phyloP scores from a whole-genome alignment of 2,797 vertebrate species.

The Tauraco hartlaubi region DNA sequence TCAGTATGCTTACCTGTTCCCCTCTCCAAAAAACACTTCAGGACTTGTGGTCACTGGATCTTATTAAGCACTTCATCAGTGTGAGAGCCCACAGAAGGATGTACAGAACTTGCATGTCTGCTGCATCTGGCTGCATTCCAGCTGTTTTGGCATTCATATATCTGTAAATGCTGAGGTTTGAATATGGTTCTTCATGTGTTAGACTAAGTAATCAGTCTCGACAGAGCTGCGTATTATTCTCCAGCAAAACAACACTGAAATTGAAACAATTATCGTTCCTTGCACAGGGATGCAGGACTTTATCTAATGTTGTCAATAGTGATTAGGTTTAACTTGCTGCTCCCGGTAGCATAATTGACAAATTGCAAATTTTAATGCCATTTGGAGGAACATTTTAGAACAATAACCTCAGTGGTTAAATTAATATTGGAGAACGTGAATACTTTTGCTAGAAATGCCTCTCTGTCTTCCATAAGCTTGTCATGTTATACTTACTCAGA shows the following conservation, averaged over 20 bases:
- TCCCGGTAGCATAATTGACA: constrained; percentile 47
- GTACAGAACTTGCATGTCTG: background rate
- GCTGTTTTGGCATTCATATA: background rate
- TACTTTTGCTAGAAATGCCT: constrained; percentile 14
- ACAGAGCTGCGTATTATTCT: constrained; percentile 61
- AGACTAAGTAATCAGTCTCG: constrained; percentile 53
- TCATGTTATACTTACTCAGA: background rate
- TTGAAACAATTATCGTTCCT: constrained; percentile 54
- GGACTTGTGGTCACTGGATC: background rate
- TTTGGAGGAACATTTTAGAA: constrained; percentile 65
- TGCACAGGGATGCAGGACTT: constrained; percentile 53
- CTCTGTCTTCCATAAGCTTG: background rate
- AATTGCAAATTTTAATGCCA: constrained; percentile 67
- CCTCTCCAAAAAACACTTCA: background rate
- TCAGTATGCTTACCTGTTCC: background rate
- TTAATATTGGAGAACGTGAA: constrained; percentile 10
- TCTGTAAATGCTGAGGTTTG: constrained; percentile 17
- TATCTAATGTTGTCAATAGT: constrained; percentile 69
- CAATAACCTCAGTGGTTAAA: constrained; percentile 10
- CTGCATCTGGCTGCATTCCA: background rate
- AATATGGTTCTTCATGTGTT: constrained; percentile 14
- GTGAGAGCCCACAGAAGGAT: background rate
- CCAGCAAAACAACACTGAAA: constrained; percentile 50
- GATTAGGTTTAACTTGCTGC: constrained; percentile 70
- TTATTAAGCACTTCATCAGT: background rate